phyloP scores from a whole-genome alignment of 1,140 invertebrate genomes.

The Proales similis region DNA sequence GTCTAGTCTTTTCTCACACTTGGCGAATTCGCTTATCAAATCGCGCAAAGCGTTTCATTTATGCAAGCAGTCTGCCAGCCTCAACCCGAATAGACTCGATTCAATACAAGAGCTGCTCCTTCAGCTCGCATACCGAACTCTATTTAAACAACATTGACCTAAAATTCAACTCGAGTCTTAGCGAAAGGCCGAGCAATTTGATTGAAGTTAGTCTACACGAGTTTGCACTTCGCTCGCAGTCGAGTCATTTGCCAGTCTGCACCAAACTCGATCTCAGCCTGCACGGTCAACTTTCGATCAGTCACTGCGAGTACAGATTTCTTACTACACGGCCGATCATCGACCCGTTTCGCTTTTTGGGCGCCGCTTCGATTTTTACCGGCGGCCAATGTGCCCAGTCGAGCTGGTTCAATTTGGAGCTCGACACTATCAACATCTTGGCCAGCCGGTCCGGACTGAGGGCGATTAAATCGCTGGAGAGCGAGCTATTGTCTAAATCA shows the following conservation, averaged over 20 bases:
- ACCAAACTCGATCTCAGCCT: too few relatives aligned
- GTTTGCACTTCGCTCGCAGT: too few relatives aligned
- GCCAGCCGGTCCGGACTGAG: conserved; percentile 2
- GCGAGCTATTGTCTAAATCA: conserved; percentile 1
- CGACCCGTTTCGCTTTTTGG: conserved; percentile 2
- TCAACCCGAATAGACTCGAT: conserved; percentile 30
- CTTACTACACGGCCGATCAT: conserved; percentile 8
- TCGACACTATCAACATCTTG: conserved; percentile 3
- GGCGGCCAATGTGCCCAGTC: neutral
- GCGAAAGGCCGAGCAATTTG: too few relatives aligned
- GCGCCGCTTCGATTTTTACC: conserved; percentile 4
- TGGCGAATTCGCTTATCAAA: conserved; percentile 28
- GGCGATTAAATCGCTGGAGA: conserved; percentile 10
- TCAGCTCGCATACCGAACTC: conserved; percentile 11
- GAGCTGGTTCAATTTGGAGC: neutral
- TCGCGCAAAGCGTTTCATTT: conserved; percentile 15
- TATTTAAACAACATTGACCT: conserved; percentile 5
- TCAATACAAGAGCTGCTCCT: too few relatives aligned
- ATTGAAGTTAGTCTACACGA: too few relatives aligned
- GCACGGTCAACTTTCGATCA: neutral
- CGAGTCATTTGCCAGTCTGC: too few relatives aligned
- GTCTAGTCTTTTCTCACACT: conserved; percentile 1
- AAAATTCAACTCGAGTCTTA: too few relatives aligned
- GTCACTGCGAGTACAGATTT: conserved; percentile 28
- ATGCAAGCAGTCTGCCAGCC: conserved; percentile 10